These are phyloP conservation scores for Noturus placidus DNA, from an alignment of 2,113 vertebrate genomes.

Conservation along the genomic window DNA sequence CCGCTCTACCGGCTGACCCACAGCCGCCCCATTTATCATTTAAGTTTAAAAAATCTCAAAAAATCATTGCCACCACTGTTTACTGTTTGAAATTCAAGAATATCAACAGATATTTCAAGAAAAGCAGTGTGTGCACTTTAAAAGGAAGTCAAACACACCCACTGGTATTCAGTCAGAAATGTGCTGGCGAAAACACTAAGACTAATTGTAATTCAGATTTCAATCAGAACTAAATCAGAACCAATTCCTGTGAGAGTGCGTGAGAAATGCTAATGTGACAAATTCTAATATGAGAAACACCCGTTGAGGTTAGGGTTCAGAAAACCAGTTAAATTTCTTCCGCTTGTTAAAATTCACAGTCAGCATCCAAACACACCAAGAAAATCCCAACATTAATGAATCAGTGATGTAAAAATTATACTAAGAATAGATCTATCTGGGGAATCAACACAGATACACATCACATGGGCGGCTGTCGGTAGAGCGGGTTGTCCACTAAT, in stretches of 20 bases:
- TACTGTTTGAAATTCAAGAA: not conserved
- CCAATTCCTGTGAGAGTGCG: not conserved
- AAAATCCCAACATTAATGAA: not conserved
- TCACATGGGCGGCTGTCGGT: too few species aligned
- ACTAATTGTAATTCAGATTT: not conserved
- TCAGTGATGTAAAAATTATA: not conserved
- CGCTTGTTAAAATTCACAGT: constrained; percentile 11
- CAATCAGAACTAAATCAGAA: not conserved
- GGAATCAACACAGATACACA: not conserved
- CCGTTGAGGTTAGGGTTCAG: not conserved
- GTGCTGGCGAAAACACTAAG: not conserved
- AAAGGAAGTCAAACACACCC: not conserved
- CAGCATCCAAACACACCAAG: not conserved
- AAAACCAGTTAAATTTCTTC: not conserved
- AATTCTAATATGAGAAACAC: not conserved
- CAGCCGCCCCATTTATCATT: too few species aligned
- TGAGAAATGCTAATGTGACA: constrained; percentile 10
- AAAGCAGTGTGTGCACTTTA: not conserved
- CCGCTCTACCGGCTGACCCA: too few species aligned
- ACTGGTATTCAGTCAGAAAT: not conserved
- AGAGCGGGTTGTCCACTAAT: too few species aligned
- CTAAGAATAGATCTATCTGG: not conserved
- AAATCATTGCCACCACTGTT: not conserved
- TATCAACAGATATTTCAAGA: too few species aligned
- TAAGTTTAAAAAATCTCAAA: not conserved